Conservation (phyloP, 2,113 vertebrate species). For the Dendropsophus ebraccatus region DNA sequence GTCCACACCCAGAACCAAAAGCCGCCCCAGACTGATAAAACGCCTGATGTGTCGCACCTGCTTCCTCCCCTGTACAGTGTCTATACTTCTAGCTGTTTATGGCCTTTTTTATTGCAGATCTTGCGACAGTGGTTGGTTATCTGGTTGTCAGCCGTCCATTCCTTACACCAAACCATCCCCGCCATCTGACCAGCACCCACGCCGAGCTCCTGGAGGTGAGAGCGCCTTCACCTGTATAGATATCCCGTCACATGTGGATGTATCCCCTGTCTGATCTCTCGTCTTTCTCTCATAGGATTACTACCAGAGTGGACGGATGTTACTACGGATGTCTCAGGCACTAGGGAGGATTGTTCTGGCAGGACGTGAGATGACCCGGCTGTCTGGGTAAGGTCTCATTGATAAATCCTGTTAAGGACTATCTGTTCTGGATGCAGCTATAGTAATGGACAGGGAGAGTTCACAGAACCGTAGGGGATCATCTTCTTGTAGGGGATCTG, state of each 20-base stretch:
- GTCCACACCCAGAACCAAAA: too few relatives aligned
- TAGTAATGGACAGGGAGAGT: too few relatives aligned
- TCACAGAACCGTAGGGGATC: too few relatives aligned
- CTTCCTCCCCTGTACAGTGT: too few relatives aligned
- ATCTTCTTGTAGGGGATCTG: too few relatives aligned
- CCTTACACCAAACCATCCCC: constrained; percentile 81
- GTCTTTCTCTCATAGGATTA: constrained; percentile 82
- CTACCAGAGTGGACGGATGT: constrained; percentile 97
- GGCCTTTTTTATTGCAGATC: constrained; percentile 71
- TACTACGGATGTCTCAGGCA: constrained; percentile 95
- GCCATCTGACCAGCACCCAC: constrained; percentile 86
- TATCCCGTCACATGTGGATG: too few relatives aligned
- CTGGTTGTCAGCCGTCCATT: constrained; percentile 94
- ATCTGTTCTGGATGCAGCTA: too few relatives aligned
- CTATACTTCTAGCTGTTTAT: too few relatives aligned
- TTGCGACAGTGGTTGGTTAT: constrained; percentile 96
- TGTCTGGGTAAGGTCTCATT: too few relatives aligned
- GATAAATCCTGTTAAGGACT: too few relatives aligned
- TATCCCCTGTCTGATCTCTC: not conserved
- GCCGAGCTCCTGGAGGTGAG: constrained; percentile 92
- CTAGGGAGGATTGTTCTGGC: constrained; percentile 95
- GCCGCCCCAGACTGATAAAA: too few relatives aligned
- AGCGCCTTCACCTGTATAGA: not conserved
- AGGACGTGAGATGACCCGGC: constrained; percentile 95
- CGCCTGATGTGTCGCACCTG: too few relatives aligned